Evolutionary conservation across 2,797 vertebrate genomes (phyloP).

Genomic region (Melopsittacus undulatus): DNA sequence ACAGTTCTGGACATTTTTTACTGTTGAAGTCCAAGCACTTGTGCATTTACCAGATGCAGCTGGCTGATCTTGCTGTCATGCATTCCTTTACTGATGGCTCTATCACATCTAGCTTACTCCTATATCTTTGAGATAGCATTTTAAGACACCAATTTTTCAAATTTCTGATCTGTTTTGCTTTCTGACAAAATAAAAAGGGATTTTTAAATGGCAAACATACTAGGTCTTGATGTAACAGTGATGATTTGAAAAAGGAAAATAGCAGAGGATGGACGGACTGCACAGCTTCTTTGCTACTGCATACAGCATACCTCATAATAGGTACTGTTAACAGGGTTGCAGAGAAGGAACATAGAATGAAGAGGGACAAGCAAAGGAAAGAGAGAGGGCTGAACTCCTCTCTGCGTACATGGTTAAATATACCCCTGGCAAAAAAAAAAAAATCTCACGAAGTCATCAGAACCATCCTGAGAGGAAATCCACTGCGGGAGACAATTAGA

Average conservation of each 20-base stretch:
- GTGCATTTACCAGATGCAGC: background rate
- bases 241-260: background rate
- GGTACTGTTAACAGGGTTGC: background rate
- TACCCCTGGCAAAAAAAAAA: conserved; percentile 13
- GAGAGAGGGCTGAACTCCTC: background rate
- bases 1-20: background rate
- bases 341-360: background rate
- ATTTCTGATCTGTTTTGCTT: background rate
- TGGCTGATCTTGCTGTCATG: background rate
- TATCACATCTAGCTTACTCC: background rate
- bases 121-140: background rate
- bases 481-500: background rate
- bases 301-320: background rate
- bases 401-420: background rate
- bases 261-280: background rate
- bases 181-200: background rate
- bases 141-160: conserved; percentile 6
- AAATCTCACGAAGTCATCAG: background rate
- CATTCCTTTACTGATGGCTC: background rate
- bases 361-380: background rate
- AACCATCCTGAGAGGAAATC: background rate
- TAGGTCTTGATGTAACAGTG: background rate
- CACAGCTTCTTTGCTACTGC: background rate
- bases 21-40: background rate
- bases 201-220: background rate